Evolutionary conservation across 1,140 invertebrate species (phyloP).

Genomic region (Nebria ingens): DNA sequence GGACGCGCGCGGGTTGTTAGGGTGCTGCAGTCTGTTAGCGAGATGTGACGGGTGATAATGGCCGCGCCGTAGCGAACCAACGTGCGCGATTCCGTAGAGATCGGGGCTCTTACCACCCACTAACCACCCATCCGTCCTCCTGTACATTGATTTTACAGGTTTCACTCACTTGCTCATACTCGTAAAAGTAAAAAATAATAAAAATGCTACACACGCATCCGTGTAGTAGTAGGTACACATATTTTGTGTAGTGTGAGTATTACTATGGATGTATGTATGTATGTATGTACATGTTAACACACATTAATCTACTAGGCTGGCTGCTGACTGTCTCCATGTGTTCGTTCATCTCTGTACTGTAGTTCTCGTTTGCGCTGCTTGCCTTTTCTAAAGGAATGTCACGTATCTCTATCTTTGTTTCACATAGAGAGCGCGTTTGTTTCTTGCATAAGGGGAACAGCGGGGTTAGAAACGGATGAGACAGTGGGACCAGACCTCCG

Average conservation of each 20-base stretch:
- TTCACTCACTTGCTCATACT: no score
- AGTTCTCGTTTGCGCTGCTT: background rate
- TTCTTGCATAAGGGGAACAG: background rate
- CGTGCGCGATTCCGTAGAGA: no score
- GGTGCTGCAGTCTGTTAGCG: no score
- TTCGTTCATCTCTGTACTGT: background rate
- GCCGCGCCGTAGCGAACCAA: no score
- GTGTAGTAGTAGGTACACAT: no score
- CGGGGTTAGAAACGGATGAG: background rate
- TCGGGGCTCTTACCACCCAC: no score
- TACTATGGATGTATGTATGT: background rate
- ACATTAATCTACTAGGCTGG: no score
- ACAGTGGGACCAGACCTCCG: background rate
- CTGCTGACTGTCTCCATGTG: background rate
- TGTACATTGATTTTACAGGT: background rate
- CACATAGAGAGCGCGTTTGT: background rate
- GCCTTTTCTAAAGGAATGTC: conserved; percentile 4
- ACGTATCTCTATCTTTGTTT: conserved; percentile 3
- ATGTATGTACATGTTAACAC: background rate
- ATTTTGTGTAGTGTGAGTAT: no score
- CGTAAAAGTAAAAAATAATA: no score
- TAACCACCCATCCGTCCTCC: background rate
- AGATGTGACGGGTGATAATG: no score
- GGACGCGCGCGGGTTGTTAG: no score
- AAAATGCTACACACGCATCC: no score